phyloP scores from a whole-genome alignment of 2,888 invertebrate genomes.

The Hoplodrina ambigua region DNA sequence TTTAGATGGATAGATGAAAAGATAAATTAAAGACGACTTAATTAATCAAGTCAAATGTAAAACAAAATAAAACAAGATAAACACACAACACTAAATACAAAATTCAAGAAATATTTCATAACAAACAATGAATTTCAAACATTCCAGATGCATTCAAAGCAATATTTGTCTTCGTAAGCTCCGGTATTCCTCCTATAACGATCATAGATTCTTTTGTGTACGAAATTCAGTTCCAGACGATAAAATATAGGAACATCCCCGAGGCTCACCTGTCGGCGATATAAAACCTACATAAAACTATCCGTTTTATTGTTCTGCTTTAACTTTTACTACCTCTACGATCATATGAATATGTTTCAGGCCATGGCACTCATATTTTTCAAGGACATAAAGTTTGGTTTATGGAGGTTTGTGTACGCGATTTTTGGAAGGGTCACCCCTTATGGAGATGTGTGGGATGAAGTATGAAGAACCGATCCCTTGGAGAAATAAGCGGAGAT shows the following conservation, averaged over 20 bases:
- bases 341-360: conserved; percentile 74
- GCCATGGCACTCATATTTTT: conserved; percentile 58
- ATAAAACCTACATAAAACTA: conserved; percentile 82
- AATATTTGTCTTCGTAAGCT: conserved; percentile 67
- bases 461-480: conserved; percentile 46
- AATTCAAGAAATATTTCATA: conserved; percentile 29
- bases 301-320: conserved; percentile 79
- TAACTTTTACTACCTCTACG: conserved; percentile 77
- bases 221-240: conserved; percentile 65
- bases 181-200: conserved; percentile 49
- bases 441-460: conserved; percentile 32
- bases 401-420: conserved; percentile 51
- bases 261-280: conserved; percentile 80
- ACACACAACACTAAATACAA: background rate
- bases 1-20: no score
- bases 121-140: conserved; percentile 41
- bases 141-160: conserved; percentile 52
- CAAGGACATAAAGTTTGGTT: conserved; percentile 58
- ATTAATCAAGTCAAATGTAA: background rate
- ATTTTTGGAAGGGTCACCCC: conserved; percentile 39
- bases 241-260: conserved; percentile 68
- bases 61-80: conserved; percentile 6
- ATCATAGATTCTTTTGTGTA: conserved; percentile 60
- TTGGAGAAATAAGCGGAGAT: conserved; percentile 51
- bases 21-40: no score